Percentiles rank a stretch among this genome's conserved stretches.
Conservation (phyloP, 2,888 invertebrate species). For the Parascotia fuliginaria region DNA sequence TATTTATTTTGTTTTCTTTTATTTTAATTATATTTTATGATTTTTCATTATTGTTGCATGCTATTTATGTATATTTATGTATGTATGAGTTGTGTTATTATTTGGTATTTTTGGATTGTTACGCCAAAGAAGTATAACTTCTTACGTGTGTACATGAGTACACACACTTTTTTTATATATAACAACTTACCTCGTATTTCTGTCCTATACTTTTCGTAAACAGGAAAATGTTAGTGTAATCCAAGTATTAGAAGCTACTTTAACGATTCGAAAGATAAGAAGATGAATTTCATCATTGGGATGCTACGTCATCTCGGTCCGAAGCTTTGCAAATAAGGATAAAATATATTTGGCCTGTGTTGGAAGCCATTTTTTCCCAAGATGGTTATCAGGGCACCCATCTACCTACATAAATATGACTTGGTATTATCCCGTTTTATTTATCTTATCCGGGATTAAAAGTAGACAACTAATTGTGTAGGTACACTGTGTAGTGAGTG, state of each 20-base stretch:
- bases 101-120: no score
- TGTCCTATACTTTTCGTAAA: constrained; percentile 30
- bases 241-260: constrained; percentile 36
- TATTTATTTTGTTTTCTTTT: no score
- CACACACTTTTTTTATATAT: no score
- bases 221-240: constrained; percentile 25
- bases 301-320: constrained; percentile 45
- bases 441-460: not conserved
- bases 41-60: no score
- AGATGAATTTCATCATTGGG: constrained; percentile 44
- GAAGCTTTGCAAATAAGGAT: constrained; percentile 49
- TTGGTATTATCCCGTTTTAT: constrained; percentile 13
- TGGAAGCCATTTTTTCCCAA: constrained; percentile 18
- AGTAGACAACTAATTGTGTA: not conserved
- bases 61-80: no score
- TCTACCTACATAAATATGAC: constrained; percentile 43
- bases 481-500: no score
- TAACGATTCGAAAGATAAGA: constrained; percentile 40
- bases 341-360: constrained; percentile 49
- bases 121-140: no score
- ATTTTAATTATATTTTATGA: no score
- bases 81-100: no score
- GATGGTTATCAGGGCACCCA: constrained; percentile 44
- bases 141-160: no score
- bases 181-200: no score